phyloP scores from a whole-genome alignment of 1,140 invertebrate genomes.

The Physella acuta region DNA sequence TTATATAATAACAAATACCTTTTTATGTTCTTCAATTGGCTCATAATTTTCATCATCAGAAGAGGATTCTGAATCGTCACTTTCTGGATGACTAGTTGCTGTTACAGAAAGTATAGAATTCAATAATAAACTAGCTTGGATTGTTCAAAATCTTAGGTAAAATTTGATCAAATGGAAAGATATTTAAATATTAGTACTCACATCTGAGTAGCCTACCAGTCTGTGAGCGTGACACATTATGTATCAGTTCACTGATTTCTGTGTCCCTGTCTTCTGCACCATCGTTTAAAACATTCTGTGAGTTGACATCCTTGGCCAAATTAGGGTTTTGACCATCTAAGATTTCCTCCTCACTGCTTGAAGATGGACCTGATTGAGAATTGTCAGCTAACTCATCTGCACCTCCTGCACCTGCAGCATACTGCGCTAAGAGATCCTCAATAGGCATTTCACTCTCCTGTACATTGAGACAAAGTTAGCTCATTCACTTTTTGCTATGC shows the following conservation, averaged over 20 bases:
- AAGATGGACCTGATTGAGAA: conserved; percentile 45
- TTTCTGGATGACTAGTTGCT: conserved; percentile 55
- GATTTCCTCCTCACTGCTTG: conserved; percentile 64
- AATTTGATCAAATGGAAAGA: background rate
- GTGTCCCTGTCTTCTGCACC: conserved; percentile 54
- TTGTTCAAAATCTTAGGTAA: background rate
- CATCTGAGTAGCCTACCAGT: conserved; percentile 62
- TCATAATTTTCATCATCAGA: conserved; percentile 61
- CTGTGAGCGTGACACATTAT: conserved; percentile 52
- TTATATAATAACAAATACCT: conserved; percentile 13
- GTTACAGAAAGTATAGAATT: conserved; percentile 35
- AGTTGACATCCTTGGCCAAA: conserved; percentile 62
- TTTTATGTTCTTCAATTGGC: conserved; percentile 41
- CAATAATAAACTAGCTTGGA: too few relatives aligned
- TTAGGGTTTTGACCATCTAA: conserved; percentile 62
- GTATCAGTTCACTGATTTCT: conserved; percentile 55
- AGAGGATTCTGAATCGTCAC: conserved; percentile 62
- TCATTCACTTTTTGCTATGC: too few relatives aligned
- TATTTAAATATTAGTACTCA: conserved; percentile 35
- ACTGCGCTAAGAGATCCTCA: conserved; percentile 85
- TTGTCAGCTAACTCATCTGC: conserved; percentile 62
- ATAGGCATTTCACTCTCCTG: conserved; percentile 84
- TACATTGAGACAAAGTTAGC: too few relatives aligned
- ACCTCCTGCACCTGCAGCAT: conserved; percentile 67
- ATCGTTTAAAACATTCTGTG: conserved; percentile 53